Conservation (phyloP, 2,113 vertebrate species). For the Dicerorhinus sumatrensis region DNA sequence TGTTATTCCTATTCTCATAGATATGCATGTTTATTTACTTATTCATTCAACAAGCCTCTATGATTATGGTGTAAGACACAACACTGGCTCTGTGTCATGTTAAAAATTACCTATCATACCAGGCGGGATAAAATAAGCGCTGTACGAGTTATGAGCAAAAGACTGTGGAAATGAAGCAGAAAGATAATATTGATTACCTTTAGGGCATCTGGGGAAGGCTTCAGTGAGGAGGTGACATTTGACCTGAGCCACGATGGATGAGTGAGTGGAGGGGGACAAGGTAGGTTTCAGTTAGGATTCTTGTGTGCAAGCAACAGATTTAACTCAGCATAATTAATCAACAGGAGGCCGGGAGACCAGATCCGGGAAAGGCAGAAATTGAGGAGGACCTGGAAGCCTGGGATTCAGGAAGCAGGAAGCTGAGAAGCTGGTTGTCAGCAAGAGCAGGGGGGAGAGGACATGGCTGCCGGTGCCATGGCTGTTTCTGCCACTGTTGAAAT, state of each 20-base stretch:
- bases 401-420: neutral
- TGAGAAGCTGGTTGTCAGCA: neutral
- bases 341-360: neutral
- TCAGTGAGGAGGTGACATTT: neutral
- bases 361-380: neutral
- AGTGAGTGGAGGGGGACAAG: neutral
- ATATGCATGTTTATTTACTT: neutral
- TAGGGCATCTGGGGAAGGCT: neutral
- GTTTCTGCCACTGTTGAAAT: neutral
- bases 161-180: neutral
- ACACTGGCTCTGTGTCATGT: neutral
- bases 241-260: neutral
- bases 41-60: neutral
- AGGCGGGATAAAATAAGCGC: neutral
- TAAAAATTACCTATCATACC: neutral
- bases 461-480: neutral
- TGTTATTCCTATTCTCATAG: neutral
- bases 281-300: neutral
- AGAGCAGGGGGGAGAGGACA: neutral
- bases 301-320: neutral
- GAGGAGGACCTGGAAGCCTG: neutral
- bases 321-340: neutral
- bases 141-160: neutral
- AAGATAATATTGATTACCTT: neutral
- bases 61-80: neutral